phyloP scores from a whole-genome alignment of 2,113 vertebrate genomes.

The Narcine bancroftii region DNA sequence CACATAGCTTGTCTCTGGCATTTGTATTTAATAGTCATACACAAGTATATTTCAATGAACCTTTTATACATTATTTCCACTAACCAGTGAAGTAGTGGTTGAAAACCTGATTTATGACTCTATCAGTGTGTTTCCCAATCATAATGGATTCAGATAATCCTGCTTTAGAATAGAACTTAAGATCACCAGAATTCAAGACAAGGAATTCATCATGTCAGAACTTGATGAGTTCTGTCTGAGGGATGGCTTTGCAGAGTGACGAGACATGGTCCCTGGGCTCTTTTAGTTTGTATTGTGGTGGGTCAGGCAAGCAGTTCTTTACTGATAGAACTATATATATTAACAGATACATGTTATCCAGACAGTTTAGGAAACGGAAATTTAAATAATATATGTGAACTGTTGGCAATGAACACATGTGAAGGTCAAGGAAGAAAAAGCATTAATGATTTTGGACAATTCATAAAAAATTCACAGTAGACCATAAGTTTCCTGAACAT shows the following conservation, averaged over 20 bases:
- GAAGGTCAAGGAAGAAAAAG: too few relatives aligned
- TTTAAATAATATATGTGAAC: not conserved
- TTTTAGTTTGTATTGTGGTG: not conserved
- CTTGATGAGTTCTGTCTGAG: not conserved
- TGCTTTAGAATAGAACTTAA: not conserved
- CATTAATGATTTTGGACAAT: not conserved
- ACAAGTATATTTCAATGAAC: too few relatives aligned
- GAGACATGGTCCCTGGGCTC: not conserved
- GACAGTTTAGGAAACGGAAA: not conserved
- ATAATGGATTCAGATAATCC: not conserved
- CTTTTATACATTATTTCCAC: not conserved
- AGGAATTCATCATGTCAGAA: not conserved
- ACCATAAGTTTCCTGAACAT: not conserved
- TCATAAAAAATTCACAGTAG: not conserved
- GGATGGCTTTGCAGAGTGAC: not conserved
- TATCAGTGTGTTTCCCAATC: not conserved
- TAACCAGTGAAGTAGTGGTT: not conserved
- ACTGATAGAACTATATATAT: not conserved
- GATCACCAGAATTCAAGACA: not conserved
- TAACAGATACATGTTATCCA: not conserved
- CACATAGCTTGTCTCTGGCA: too few relatives aligned
- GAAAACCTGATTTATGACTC: not conserved
- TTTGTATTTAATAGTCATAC: too few relatives aligned
- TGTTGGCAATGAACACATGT: not conserved
- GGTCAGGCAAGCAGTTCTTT: not conserved